These are phyloP conservation scores for Rhimphoctona megacephalus DNA, from an alignment of 2,888 invertebrate species.

Conservation along the genomic window DNA sequence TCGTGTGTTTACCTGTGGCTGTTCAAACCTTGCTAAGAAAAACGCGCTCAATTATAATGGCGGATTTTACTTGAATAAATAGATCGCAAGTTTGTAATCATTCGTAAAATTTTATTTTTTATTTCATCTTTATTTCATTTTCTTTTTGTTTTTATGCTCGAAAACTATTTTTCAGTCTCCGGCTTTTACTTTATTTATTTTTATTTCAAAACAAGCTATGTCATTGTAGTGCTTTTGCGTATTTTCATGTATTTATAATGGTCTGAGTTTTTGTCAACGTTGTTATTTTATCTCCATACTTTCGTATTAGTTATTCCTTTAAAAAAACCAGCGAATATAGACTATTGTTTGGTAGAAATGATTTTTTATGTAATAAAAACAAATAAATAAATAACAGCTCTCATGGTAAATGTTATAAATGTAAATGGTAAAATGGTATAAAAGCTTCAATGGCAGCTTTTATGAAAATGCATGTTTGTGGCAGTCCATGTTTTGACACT, in stretches of 20 bases:
- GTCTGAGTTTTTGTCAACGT: neutral
- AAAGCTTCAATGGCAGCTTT: no score
- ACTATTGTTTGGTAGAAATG: neutral
- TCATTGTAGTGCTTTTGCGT: neutral
- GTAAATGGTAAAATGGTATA: no score
- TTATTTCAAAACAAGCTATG: neutral
- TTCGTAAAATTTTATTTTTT: neutral
- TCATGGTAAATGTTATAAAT: no score
- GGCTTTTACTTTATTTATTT: neutral
- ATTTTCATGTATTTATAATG: neutral
- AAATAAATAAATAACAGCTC: neutral
- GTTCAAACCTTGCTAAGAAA: neutral
- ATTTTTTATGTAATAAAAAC: neutral
- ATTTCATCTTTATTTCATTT: no score
- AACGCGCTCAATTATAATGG: neutral
- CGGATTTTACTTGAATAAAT: neutral
- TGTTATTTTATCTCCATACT: neutral
- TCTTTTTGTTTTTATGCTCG: neutral
- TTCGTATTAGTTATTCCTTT: no score
- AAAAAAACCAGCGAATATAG: neutral
- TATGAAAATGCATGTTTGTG: neutral
- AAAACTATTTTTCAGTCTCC: neutral
- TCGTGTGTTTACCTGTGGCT: neutral
- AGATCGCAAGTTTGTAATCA: neutral
- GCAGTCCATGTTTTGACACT: neutral